These are phyloP conservation scores for Panagrolaimus sp. DNA, from an alignment of 1,140 invertebrate species.

Conservation along the genomic window DNA sequence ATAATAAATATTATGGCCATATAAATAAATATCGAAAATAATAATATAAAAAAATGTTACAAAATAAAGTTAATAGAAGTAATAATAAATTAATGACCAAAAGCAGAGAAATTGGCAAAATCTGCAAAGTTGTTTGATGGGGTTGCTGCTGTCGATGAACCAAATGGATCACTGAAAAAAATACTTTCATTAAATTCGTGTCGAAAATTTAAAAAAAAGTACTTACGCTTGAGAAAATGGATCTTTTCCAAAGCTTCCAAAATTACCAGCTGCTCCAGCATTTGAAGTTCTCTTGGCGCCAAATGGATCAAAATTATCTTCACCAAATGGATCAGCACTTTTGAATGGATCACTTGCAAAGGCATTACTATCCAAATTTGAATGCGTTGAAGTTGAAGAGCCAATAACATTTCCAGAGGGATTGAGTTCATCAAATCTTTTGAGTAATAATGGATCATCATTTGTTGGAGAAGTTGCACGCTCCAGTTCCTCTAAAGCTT, in stretches of 20 bases:
- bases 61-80: too few species aligned
- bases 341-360: background rate
- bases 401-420: background rate
- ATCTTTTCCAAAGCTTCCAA: conserved; percentile 74
- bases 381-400: background rate
- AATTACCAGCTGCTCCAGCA: conserved; percentile 11
- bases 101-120: conserved; percentile 11
- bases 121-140: conserved; percentile 8
- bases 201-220: background rate
- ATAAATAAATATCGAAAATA: too few species aligned
- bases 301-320: conserved; percentile 3
- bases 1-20: too few species aligned
- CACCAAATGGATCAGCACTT: conserved; percentile 4
- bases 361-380: background rate
- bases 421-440: conserved; percentile 9
- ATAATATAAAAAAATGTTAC: too few species aligned
- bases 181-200: background rate
- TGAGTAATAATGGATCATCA: background rate
- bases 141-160: background rate
- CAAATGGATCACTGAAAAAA: conserved; percentile 11
- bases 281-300: background rate
- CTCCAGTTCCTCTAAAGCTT: background rate
- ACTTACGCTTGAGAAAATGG: conserved; percentile 60
- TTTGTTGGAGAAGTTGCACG: background rate
- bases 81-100: background rate